Conservation (phyloP, 2,113 vertebrate species). For the Pygoscelis adeliae region DNA sequence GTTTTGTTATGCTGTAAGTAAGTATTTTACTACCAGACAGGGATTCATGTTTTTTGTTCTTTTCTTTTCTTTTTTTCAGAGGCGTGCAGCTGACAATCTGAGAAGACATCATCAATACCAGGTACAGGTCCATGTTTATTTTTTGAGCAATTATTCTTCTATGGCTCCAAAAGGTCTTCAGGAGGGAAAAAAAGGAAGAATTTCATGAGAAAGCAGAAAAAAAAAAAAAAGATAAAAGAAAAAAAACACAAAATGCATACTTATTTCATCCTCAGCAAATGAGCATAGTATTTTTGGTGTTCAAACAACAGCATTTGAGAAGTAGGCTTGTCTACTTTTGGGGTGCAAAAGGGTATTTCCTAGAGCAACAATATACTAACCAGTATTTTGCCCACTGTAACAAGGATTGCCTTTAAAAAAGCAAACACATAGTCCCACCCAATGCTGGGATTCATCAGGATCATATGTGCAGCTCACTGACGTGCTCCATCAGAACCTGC, state of each 20-base stretch:
- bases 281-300: neutral
- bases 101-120: slow-evolving; percentile 92
- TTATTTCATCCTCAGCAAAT: neutral
- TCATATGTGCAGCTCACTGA: neutral
- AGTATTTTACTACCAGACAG: neutral
- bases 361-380: neutral
- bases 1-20: neutral
- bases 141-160: neutral
- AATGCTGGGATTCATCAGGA: neutral
- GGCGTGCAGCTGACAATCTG: slow-evolving; percentile 90
- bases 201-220: neutral
- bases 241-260: neutral
- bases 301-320: neutral
- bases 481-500: neutral
- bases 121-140: slow-evolving; percentile 69
- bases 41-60: neutral
- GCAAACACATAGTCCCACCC: neutral
- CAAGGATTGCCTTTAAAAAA: neutral
- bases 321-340: neutral
- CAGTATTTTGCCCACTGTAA: neutral
- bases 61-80: slow-evolving; percentile 71
- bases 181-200: neutral
- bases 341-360: neutral
- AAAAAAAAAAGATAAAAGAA: neutral
- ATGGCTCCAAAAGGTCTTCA: neutral